Percentiles rank a stretch among this genome's conserved stretches.
Evolutionary conservation across 2,797 vertebrate species (phyloP).

Genomic region (Anniella stebbinsi): DNA sequence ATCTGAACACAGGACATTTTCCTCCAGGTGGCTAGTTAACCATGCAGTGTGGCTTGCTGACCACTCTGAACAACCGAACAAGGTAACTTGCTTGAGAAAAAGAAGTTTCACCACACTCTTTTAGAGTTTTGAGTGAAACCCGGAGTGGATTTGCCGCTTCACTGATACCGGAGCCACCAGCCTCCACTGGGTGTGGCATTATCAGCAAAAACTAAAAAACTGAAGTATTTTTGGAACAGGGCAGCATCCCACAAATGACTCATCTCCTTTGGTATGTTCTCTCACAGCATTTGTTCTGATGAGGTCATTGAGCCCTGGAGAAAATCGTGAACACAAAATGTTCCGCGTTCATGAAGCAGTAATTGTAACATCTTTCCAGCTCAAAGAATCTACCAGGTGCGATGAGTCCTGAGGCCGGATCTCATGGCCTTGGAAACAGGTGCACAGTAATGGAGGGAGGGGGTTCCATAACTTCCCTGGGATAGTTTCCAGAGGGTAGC

Average conservation of each 20-base stretch:
- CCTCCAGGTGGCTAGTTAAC: too few relatives aligned
- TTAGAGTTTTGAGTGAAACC: too few relatives aligned
- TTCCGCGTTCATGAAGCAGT: neutral
- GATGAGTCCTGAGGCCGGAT: neutral
- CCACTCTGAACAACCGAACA: too few relatives aligned
- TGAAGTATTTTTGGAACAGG: slow-evolving; percentile 44
- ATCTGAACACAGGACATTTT: too few relatives aligned
- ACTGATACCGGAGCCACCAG: too few relatives aligned
- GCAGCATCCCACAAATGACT: slow-evolving; percentile 39
- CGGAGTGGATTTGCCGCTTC: too few relatives aligned
- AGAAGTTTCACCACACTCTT: too few relatives aligned
- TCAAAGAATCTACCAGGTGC: neutral
- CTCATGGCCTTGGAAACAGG: neutral
- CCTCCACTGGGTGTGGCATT: neutral
- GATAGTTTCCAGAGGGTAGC: too few relatives aligned
- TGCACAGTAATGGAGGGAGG: too few relatives aligned
- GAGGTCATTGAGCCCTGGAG: slow-evolving; percentile 11
- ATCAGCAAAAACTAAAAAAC: neutral
- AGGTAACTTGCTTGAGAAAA: too few relatives aligned
- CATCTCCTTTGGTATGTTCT: neutral
- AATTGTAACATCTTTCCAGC: neutral
- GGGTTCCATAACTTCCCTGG: neutral
- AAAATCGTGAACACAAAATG: neutral
- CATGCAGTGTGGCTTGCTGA: too few relatives aligned
- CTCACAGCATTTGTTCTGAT: neutral